Evolutionary conservation across 2,113 vertebrate species (phyloP).

Genomic region (Oriolus oriolus): DNA sequence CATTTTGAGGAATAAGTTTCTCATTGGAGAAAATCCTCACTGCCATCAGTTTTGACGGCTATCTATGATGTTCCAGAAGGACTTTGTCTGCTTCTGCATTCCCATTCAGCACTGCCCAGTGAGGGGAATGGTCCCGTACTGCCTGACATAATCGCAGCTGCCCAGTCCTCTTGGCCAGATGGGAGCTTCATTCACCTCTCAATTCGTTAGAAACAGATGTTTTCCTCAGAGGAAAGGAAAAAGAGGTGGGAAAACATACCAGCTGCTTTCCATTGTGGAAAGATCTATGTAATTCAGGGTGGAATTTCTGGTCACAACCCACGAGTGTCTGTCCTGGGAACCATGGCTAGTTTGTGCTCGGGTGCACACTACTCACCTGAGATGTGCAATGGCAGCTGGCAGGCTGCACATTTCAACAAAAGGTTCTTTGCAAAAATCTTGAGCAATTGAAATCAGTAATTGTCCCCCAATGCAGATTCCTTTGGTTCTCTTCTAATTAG

Average conservation of each 20-base stretch:
- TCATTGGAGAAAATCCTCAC: neutral
- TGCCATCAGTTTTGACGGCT: neutral
- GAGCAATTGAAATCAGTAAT: neutral
- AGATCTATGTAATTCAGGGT: neutral
- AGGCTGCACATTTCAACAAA: neutral
- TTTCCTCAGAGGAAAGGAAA: neutral
- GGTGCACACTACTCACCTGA: neutral
- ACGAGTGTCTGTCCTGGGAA: neutral
- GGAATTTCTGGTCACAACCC: neutral
- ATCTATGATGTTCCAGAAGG: neutral
- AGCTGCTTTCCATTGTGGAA: neutral
- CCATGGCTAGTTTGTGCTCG: fast-evolving
- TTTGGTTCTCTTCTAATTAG: neutral
- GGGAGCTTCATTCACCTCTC: neutral
- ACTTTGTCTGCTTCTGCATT: neutral
- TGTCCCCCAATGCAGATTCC: neutral
- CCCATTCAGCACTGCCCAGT: neutral
- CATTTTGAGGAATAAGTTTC: neutral
- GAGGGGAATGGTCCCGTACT: fast-evolving
- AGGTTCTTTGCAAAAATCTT: neutral
- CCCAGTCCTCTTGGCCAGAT: neutral
- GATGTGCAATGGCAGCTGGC: neutral
- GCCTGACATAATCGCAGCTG: neutral
- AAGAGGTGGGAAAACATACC: neutral
- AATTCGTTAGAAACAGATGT: neutral